Base-by-base conservation (phyloP, 2,113 vertebrate genomes). In the Empidonax traillii region DNA sequence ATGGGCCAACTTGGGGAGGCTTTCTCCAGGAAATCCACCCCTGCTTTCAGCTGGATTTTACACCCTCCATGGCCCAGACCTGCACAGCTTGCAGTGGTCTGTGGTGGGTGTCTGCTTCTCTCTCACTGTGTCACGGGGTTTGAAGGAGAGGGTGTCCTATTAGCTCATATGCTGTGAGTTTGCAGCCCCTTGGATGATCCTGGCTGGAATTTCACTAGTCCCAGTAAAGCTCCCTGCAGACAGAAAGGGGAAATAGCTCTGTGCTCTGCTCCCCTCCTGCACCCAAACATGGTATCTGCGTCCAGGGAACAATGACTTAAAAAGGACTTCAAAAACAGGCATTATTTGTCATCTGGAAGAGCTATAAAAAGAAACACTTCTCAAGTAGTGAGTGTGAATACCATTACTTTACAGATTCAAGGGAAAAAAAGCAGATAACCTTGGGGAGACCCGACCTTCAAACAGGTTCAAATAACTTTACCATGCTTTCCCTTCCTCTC, bases 311-410 rank as follows among this genome's bases (percentile, higher is more conserved):
- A 93, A 97, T 97, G 97, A 97, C 97, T 97, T 97, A 97, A 97
- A 97, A 96, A 92, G 94, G 93, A 97, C 71, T 89, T 97, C 95
- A 97, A 97, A 97, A 98, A 92, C 87, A 95, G 94, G 95, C 97
- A 97, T 98, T 98, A 98, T 98, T 98, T 96, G 96, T 97, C 98
- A 94, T 96, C 97, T 96, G 97, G 87, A 97, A 97, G 95, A 84
- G 98, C 98, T 98, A 98, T 98, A 98, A 98, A 98, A 98, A 98
- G 98, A 98, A 98, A 96, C 98, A 98, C 98, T 98, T 98, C 97
- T 98, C 98, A 97, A 98, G 96, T 97, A 96, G 91, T 92, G 97
- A 98, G 98, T 98, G 98, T 98, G 98, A 98, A 98, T 98, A 96
- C 97, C 96, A 97, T 92, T 97, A 98, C 97, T 98, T 98, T 98